Conservation (phyloP, 2,113 vertebrate genomes). For the Labeo catla region DNA sequence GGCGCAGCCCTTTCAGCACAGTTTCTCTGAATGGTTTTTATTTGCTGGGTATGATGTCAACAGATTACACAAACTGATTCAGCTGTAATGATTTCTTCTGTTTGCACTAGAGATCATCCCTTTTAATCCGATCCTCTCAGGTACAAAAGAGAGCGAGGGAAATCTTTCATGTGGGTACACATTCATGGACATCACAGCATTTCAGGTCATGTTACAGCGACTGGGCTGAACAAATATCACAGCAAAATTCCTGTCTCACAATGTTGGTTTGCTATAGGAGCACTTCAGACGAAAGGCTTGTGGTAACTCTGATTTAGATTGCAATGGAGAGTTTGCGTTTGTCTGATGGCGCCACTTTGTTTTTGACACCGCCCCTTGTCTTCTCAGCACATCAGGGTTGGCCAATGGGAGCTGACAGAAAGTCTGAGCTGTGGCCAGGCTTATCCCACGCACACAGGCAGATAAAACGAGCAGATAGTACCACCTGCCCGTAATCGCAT, state of each 20-base stretch:
- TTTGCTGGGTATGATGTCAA: neutral
- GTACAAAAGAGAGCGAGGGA: slow-evolving; percentile 11
- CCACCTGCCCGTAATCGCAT: neutral
- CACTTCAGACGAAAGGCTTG: neutral
- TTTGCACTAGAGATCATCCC: slow-evolving; percentile 35
- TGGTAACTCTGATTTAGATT: neutral
- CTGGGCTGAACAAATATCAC: slow-evolving; percentile 14
- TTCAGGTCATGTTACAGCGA: slow-evolving; percentile 17
- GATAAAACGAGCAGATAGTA: neutral
- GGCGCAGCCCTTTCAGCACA: neutral
- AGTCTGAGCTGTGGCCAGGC: slow-evolving; percentile 11
- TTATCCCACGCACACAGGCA: neutral
- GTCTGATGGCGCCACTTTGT: slow-evolving; percentile 20
- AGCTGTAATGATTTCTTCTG: slow-evolving; percentile 18
- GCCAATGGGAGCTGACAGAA: neutral
- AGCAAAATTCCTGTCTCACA: neutral
- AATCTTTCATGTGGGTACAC: slow-evolving; percentile 8
- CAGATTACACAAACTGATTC: neutral
- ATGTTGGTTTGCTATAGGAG: neutral
- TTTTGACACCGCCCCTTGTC: neutral
- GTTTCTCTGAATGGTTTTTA: neutral
- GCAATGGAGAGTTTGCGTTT: slow-evolving; percentile 21
- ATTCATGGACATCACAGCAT: slow-evolving; percentile 1
- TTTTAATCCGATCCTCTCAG: neutral
- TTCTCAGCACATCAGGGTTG: neutral